Base-by-base conservation (phyloP, 2,113 vertebrate species). In the Rutilus rutilus region DNA sequence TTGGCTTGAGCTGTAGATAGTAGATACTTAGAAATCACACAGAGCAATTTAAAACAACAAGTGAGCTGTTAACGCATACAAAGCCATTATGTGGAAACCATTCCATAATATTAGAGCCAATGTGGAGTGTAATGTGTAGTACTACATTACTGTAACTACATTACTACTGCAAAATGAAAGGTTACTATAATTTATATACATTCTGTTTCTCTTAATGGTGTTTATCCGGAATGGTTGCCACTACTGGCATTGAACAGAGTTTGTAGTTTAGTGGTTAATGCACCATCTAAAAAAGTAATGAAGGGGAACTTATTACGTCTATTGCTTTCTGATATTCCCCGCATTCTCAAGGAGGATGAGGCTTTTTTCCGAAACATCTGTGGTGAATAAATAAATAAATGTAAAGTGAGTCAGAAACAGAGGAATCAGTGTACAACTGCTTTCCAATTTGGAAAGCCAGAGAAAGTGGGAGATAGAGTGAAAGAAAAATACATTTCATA, bases 301-400 rank as follows among this genome's bases (percentile, higher is more conserved):
- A 92, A 92, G 74, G 90, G 86, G 77, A 89, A 90, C 85, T 89
- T 76, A 92, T 94, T 94, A 94, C 94, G 93, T 95, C 92, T 94
- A 91, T 93, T 80, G 89, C 86, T 95, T 91, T 95, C 94, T 92
- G 94, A 93, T 90, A 93, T 94, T 91, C 94, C 94, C 92, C 93
- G 93, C 94, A 94, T 94, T 94, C 94, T 94, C 94, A 95, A 93
- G 84, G 94, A 95, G 86, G 94, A 95, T 76, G 94, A 95, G 59
- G 93, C 91, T 93, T 95, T 95, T 94, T 95, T 95, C 92, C 93
- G 93, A 94, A 93, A 94, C 94, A 95, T 95, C 94, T 95, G 94
- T 90, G 90, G 90, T 89, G 89, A 93, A 94, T 88, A 89, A 89
- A 91, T 85, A 87, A 79, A 86, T 78, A 80, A 88, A 78, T n/a